These are phyloP conservation scores for Lagria hirta DNA, from an alignment of 2,888 invertebrate species.

Conservation along the genomic window DNA sequence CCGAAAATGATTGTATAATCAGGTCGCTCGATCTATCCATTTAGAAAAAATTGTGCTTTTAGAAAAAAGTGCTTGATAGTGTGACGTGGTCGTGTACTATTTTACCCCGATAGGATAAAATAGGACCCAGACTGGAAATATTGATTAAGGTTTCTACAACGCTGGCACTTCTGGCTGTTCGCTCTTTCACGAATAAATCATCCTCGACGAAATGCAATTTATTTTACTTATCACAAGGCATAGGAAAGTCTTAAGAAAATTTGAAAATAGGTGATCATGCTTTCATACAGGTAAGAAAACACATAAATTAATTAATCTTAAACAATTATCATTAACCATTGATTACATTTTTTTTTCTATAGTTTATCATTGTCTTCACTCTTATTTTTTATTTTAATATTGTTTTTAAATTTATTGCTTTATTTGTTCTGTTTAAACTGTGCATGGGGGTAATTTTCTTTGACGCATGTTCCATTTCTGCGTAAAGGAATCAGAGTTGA, in stretches of 20 bases:
- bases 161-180: slow-evolving; percentile 31
- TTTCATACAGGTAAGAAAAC: slow-evolving; percentile 46
- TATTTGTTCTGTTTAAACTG: too few relatives aligned
- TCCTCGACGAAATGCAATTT: slow-evolving; percentile 46
- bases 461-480: too few relatives aligned
- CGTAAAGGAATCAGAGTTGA: too few relatives aligned
- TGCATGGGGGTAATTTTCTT: too few relatives aligned
- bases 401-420: too few relatives aligned
- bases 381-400: too few relatives aligned
- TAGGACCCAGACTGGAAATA: slow-evolving; percentile 44
- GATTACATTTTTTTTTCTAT: too few relatives aligned
- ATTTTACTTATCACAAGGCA: slow-evolving; percentile 42
- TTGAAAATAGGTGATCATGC: slow-evolving; percentile 52
- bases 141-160: slow-evolving; percentile 46
- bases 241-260: slow-evolving; percentile 46
- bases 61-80: slow-evolving; percentile 11
- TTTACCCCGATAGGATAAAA: slow-evolving; percentile 23
- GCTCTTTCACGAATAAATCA: slow-evolving; percentile 38
- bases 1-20: slow-evolving; percentile 8
- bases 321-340: too few relatives aligned
- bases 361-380: too few relatives aligned
- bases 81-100: slow-evolving; percentile 22
- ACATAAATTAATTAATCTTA: too few relatives aligned
- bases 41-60: slow-evolving; percentile 4
- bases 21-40: too few relatives aligned